Evolutionary conservation across 2,113 vertebrate genomes (phyloP).

Genomic region (Pachypanchax playfairii): DNA sequence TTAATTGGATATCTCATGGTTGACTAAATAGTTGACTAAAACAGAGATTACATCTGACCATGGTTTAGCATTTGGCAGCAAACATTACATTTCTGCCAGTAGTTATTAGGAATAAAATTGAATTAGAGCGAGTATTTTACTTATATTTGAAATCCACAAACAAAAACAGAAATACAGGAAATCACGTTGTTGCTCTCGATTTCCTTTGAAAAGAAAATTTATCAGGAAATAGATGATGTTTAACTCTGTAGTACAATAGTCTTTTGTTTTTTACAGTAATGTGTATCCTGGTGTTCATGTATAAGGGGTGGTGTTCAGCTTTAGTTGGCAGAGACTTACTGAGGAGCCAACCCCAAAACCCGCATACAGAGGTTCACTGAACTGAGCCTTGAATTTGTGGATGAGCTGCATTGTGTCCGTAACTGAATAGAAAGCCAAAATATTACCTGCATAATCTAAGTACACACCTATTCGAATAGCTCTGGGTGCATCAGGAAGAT

Average conservation of each 20-base stretch:
- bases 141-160: no score
- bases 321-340: conserved; percentile 74
- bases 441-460: conserved; percentile 81
- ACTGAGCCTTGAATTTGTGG: conserved; percentile 83
- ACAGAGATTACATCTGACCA: not conserved
- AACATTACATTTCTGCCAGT: not conserved
- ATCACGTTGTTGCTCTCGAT: no score
- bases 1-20: no score
- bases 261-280: not conserved
- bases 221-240: no score
- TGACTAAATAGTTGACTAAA: no score
- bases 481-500: conserved; percentile 66
- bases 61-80: not conserved
- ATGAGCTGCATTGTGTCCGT: conserved; percentile 80
- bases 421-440: conserved; percentile 86
- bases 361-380: conserved; percentile 84
- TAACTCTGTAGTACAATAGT: not conserved
- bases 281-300: no score
- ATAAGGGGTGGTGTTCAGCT: conserved; percentile 43
- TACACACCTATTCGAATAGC: conserved; percentile 83
- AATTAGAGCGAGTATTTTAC: not conserved
- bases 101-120: not conserved
- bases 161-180: no score
- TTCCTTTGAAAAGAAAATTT: no score
- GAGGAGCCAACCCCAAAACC: conserved; percentile 90